Conservation (phyloP, 2,888 invertebrate species). For the Rhagium mordax region DNA sequence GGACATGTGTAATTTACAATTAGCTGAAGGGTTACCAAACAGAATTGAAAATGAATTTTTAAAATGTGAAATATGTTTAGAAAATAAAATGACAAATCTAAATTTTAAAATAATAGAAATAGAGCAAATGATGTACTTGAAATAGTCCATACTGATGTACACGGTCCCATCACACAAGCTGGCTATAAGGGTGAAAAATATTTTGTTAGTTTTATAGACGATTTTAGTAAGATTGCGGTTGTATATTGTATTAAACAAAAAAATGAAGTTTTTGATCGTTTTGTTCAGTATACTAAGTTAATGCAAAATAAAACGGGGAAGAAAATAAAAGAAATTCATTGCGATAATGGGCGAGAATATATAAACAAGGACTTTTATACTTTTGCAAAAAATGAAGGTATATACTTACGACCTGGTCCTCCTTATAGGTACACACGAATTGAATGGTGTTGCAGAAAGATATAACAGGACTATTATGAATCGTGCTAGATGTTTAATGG, state of each 20-base stretch:
- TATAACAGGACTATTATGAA: conserved; percentile 48
- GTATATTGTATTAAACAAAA: conserved; percentile 46
- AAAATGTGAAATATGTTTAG: conserved; percentile 51
- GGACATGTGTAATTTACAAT: too few species aligned
- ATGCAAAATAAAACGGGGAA: conserved; percentile 46
- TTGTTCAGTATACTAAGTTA: conserved; percentile 46
- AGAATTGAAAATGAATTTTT: too few species aligned
- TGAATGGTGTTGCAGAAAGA: conserved; percentile 50
- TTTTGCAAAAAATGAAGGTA: conserved; percentile 44
- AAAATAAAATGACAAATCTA: conserved; percentile 56
- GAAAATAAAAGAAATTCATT: conserved; percentile 42
- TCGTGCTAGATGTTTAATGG: conserved; percentile 46
- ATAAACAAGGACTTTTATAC: conserved; percentile 45
- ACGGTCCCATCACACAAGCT: conserved; percentile 44
- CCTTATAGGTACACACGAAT: conserved; percentile 49
- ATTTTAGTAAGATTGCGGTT: conserved; percentile 45
- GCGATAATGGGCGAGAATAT: conserved; percentile 50
- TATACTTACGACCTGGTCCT: conserved; percentile 39
- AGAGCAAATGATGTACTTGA: conserved; percentile 48
- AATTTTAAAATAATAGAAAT: conserved; percentile 49
- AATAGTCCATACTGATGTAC: conserved; percentile 53
- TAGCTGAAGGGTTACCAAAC: too few species aligned
- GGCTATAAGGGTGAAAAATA: conserved; percentile 47
- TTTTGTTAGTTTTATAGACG: conserved; percentile 48
- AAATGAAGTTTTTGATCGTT: conserved; percentile 43